Conservation (phyloP, 1,140 invertebrate genomes). For the Sarcophaga peregrina region DNA sequence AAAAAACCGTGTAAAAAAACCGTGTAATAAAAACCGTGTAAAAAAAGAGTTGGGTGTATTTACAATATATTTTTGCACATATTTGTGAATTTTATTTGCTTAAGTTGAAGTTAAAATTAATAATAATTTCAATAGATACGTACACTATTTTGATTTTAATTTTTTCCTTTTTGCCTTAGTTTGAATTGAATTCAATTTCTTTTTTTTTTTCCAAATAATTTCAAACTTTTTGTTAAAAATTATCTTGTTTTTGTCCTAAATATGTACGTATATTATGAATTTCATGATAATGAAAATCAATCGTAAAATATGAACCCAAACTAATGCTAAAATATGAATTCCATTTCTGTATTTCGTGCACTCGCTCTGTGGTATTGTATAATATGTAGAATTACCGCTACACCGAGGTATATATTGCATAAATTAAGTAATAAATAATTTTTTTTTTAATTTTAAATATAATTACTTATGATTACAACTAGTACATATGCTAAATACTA, state of each 20-base stretch:
- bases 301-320: constrained; percentile 10
- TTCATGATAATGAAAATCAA: background rate
- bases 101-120: background rate
- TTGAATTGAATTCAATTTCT: too few relatives aligned
- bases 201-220: too few relatives aligned
- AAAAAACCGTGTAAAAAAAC: too few relatives aligned
- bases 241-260: too few relatives aligned
- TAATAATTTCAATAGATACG: background rate
- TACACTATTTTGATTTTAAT: background rate
- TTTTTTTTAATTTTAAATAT: background rate
- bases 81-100: background rate
- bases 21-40: too few relatives aligned
- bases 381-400: constrained; percentile 64
- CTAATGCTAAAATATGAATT: constrained; percentile 26
- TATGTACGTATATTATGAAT: too few relatives aligned
- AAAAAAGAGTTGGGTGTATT: too few relatives aligned
- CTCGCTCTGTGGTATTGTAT: constrained; percentile 39
- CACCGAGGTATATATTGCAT: constrained; percentile 59
- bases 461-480: background rate
- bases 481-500: background rate
- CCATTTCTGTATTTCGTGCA: constrained; percentile 6
- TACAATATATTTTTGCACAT: background rate
- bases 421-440: constrained; percentile 26
- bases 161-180: background rate
- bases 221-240: too few relatives aligned